A percentile compares a stretch with the other conserved stretches of the same genome.
Conservation (phyloP, 2,113 vertebrate species). For the Megaceryle maxima region DNA sequence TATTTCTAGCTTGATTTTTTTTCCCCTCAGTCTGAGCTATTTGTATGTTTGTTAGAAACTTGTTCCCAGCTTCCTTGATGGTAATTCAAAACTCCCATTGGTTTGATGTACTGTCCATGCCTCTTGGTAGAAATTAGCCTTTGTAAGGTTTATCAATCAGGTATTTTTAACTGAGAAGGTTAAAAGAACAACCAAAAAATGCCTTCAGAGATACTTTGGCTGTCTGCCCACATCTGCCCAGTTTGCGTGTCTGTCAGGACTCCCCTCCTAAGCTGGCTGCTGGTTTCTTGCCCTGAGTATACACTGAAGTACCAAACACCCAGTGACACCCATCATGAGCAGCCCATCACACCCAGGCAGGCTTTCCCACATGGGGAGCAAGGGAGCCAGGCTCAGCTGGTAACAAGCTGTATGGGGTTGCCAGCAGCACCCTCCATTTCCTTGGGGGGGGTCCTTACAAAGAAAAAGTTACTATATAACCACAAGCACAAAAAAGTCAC, state of each 20-base stretch:
- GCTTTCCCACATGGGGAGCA: rapidly evolving
- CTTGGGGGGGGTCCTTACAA: background rate
- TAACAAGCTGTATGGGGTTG: background rate
- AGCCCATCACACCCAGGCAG: background rate
- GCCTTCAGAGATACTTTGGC: background rate
- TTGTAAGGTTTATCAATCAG: background rate
- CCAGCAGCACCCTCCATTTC: background rate
- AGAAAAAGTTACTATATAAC: background rate
- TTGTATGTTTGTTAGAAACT: background rate
- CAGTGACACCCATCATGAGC: rapidly evolving
- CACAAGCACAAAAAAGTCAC: background rate
- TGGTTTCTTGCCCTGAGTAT: background rate
- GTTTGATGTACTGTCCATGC: background rate
- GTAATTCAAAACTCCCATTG: background rate
- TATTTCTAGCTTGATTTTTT: slow-evolving; percentile 3
- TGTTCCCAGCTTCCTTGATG: background rate
- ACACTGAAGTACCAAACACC: background rate
- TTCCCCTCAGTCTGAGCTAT: background rate
- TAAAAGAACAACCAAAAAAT: background rate
- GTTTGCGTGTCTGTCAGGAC: background rate
- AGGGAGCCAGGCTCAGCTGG: background rate
- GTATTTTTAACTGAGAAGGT: background rate
- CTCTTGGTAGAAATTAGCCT: background rate
- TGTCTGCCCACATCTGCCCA: background rate
- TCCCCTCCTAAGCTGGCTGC: background rate